Evolutionary conservation across 2,113 vertebrate species (phyloP), one percentile per base, ranked within the genome.

Genomic region (Eudyptes chrysolophus): DNA sequence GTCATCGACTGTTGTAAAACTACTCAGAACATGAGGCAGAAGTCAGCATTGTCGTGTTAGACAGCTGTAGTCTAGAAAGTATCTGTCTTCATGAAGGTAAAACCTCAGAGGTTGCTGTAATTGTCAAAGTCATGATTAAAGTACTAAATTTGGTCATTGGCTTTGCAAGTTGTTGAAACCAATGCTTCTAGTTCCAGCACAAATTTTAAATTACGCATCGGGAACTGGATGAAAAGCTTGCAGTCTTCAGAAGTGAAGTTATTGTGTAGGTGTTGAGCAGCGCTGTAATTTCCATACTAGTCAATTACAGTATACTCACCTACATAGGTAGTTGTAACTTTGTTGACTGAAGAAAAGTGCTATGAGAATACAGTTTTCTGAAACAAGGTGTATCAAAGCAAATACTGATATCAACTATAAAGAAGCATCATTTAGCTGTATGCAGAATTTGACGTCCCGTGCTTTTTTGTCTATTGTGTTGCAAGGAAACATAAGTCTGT

Each of bases 401-500:
- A 84, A 70, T 96, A 58, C 76, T 89, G 84, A 16, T 92, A 60
- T 16, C 14, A 77, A 21, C 51, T 92, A 14, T 72, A 69, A 89
- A 54, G 69, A 94, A 90, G 64, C 68, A 79, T 85, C 30, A 36
- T 95, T 94, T 96, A 79, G 69, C 6, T 75, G 19, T 87, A 34
- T 94, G 54, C 57, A 95, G 91, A 84, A 88, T 96, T 89, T 97
- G 27, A 51, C 1, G 17, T 94, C 88, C 76, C 32, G 6, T 87
- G 66, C 11, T 42, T 42, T 70, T 85, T 71, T 93, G 32, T 87
- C 40, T 92, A 1, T 79, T 97, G 32, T 94, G 40, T 96, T 94
- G 57, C 61, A 97, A 76, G 74, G 72, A 81, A 94, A 79, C 94
- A 83, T 74, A 80, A 51, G 89, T 86, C 64, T 96, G 27, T 77